Base-by-base conservation (phyloP, 2,113 vertebrate species). In the Anas platyrhynchos region DNA sequence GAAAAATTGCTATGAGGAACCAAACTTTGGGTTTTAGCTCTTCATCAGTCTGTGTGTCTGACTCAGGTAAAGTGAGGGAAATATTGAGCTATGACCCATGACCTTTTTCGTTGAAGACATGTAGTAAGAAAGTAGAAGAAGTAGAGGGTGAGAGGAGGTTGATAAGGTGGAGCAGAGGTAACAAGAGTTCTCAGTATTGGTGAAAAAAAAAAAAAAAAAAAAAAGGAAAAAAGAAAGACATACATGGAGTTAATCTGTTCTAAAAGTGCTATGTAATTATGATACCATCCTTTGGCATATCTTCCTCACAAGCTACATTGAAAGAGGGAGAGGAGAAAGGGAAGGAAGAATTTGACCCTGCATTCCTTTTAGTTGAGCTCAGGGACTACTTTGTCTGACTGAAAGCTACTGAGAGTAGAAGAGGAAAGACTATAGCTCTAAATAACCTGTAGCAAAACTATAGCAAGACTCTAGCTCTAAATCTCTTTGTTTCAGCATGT, bases 331-430 rank as follows among this genome's bases (percentile, higher is more conserved):
- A 75, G 44, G 36, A 73, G 67, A 69, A 86, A 66, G 13, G 54
- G 80, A 82, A 59, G 81, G 77, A 91, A 79, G 52, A 79, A 86
- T 89, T 91, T 89, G 81, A 93, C 56, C 56, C 21, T 79, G 34
- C 72, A 56, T 89, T 88, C 61, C 63, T 85, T 89, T 61, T 78
- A 0, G 0, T 83, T 89, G 80, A 78, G 76, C 62, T 77, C 75
- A 91, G 56, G 38, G 38, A 50, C 44, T 83, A 25, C 73, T 91
- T 80, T 83, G 16, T 32, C 22, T 26, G 65, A 80, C 36, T 83
- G 67, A 86, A 79, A 83, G 67, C 14, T 58, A 10, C 34, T 85
- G 31, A 36, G 77, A 90, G 48, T 52, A 61, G 27, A 88, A 88
- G 22, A 91, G 36, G 26, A 27, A 83, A 83, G 83, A 61, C 7